Conservation (phyloP, 2,797 vertebrate species). For the Emys orbicularis region DNA sequence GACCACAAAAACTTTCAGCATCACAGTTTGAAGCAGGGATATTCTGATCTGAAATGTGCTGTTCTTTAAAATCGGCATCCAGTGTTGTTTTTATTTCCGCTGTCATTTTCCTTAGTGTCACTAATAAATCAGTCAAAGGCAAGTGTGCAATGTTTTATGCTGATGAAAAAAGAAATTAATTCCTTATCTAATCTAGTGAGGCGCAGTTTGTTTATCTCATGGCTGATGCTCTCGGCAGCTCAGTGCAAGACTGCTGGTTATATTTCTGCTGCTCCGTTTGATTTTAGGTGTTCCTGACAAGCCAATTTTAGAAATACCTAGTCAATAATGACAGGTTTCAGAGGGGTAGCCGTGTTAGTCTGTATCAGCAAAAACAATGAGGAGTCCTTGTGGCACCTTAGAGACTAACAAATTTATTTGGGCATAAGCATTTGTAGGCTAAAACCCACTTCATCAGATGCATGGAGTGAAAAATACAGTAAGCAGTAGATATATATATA, state of each 20-base stretch:
- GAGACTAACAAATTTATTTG: too few relatives aligned
- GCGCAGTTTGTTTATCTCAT: neutral
- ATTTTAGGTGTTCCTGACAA: neutral
- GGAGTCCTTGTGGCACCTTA: too few relatives aligned
- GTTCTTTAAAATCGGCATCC: neutral
- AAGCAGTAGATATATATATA: too few relatives aligned
- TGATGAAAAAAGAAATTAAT: rapidly evolving
- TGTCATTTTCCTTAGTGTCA: neutral
- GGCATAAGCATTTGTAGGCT: too few relatives aligned
- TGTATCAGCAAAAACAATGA: too few relatives aligned
- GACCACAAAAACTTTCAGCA: neutral
- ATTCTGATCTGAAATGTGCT: neutral
- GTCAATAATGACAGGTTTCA: too few relatives aligned
- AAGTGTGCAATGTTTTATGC: neutral
- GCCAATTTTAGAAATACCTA: neutral
- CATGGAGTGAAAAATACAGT: too few relatives aligned
- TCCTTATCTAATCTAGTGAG: neutral
- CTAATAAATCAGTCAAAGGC: neutral
- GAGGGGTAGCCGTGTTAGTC: too few relatives aligned
- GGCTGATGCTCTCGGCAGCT: rapidly evolving
- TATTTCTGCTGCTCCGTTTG: neutral
- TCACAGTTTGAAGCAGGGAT: neutral
- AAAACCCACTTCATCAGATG: too few relatives aligned
- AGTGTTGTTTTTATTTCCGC: neutral
- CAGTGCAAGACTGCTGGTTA: neutral